Base-by-base conservation (phyloP, 2,888 invertebrate species). In the Eumacrocentrus americanus region DNA sequence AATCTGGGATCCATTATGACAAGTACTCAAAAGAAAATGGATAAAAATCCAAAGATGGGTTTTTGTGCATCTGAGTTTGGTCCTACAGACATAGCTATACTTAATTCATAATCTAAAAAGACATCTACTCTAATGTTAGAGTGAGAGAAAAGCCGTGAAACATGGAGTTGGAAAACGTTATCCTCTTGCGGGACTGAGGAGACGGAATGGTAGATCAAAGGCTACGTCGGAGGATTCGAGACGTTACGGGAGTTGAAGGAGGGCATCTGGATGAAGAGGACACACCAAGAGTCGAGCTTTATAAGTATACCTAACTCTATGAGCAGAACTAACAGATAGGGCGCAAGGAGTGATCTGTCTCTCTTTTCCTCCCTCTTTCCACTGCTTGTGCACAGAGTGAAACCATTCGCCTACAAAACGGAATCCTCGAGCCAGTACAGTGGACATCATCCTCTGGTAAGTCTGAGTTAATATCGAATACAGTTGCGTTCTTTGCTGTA, bases 151-250 rank as follows among this genome's bases (percentile, higher is more conserved):
- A 48, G 44, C 37, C 51, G 57, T 35, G 44, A 53, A 59, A 47
- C 46, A 46, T 22, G 23, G 35, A 54, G 55, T 56, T 44, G 51
- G 55, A 60, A 50, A 63, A 61, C 60, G 62, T 65, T 61, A 57
- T 60, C 60, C 59, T 62, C 60, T 62, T 51, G 61, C 16, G 57
- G 44, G 57, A 22, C 58, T 60, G 54, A 58, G 56, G 62, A 67
- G 65, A 65, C 61, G 67, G 70, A 70, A 72, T 72, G 57, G 60
- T 54, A 70, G 70, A 72, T 72, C 71, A 72, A 72, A 72, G 70
- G 66, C 63, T 63, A 63, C 66, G 29, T 34, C 25, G 40, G 29
- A 42, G 52, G 60, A 61, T 52, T 53, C 11, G 58, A 54, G 42
- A 53, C 57, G 52, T 62, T 66, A 56, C 56, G 54, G 64, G 61